These are phyloP conservation scores for Nephrotoma flavescens DNA, from an alignment of 2,888 invertebrate species.

Conservation along the genomic window DNA sequence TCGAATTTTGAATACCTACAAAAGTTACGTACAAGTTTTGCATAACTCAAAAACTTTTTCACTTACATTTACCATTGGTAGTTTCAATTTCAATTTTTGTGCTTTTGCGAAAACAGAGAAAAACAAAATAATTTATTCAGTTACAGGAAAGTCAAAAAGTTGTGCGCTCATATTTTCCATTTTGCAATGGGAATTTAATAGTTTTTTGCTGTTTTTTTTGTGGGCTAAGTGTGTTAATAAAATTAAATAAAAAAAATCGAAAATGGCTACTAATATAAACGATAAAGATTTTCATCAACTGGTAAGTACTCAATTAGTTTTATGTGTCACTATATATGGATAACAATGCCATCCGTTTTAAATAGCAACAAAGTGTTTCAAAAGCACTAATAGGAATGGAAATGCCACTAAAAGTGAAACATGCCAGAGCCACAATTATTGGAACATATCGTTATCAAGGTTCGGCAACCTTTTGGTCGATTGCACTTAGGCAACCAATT, in stretches of 20 bases:
- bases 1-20: background rate
- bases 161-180: background rate
- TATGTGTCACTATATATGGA: background rate
- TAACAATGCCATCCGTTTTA: background rate
- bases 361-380: constrained; percentile 45
- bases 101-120: background rate
- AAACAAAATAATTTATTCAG: background rate
- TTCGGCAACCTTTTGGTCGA: constrained; percentile 79
- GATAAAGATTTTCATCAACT: constrained; percentile 15
- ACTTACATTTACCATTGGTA: background rate
- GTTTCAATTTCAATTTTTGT: background rate
- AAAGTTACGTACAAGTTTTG: background rate
- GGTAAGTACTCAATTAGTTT: constrained; percentile 10
- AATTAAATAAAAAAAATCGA: background rate
- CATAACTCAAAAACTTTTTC: background rate
- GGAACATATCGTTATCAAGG: constrained; percentile 90
- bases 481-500: constrained; percentile 32
- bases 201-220: background rate
- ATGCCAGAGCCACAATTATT: constrained; percentile 89
- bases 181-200: background rate
- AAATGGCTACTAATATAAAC: background rate
- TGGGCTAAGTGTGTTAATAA: background rate
- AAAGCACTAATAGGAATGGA: constrained; percentile 90
- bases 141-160: background rate
- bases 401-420: constrained; percentile 94